Evolutionary conservation across 1,140 invertebrate genomes (phyloP), one percentile per base, ranked within the genome.

Genomic region (Eufriesea mexicana): DNA sequence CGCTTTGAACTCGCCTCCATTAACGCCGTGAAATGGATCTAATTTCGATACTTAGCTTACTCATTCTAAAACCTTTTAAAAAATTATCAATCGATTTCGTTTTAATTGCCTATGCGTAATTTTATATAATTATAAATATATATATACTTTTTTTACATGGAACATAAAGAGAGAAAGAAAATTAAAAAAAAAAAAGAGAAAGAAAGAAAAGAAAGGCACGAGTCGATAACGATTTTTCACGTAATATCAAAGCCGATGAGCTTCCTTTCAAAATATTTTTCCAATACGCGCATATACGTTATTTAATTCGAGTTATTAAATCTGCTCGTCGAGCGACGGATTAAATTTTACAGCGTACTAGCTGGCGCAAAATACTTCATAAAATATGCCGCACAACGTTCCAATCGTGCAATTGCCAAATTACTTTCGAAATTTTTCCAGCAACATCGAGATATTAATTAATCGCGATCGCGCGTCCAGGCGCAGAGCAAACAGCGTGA

Each of bases 1-100:
- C 78, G 42, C 79, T 82, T 82, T 82, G 79, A 82, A 76, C 79
- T 82, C 68, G 72, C 51, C 23, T 66, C 61, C 51, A 47, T 82
- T 68, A 76, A 82, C 59, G 54, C 28, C 47, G 18, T 10, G 10
- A 64, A 64, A 54, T 64, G 59, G 62, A 82, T 82, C 73, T 82
- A 76, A 76, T 82, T 82, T 76, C 25, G 62, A 82, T 68, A 76
- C 79, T 75, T 49, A 75, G 61, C 42, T 59, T 9, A 12, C 72
- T 76, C 62, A 47, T 57, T 54, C 25, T 51, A n/a, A 49, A 76
- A 42, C 72, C 62, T 82, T 82, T 76, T 49, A 67, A 35, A 76
- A 57, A 76, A 82, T 82, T 67, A 82, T 67, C 5, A 12, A 75
- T 74, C n/a, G 35, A 57, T 68, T 82, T 68, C 47, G 5, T n/a